phyloP scores from a whole-genome alignment of 2,797 vertebrate species.

The Iguana delicatissima region DNA sequence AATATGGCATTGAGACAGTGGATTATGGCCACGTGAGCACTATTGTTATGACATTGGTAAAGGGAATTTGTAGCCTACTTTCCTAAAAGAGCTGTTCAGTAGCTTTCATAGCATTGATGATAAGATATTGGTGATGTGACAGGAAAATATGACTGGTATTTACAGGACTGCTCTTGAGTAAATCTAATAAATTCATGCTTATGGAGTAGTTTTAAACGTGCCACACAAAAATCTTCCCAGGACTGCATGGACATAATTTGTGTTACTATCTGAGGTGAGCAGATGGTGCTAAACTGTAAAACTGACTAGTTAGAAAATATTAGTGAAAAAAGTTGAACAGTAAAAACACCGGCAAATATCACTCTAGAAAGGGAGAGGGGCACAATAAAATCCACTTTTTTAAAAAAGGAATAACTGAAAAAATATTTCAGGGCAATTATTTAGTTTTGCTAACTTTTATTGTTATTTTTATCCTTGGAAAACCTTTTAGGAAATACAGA shows the following conservation, averaged over 20 bases:
- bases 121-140: background rate
- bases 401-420: background rate
- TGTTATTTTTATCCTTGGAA: background rate
- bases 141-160: background rate
- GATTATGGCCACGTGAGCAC: background rate
- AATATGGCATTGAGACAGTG: background rate
- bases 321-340: background rate
- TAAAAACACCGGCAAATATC: background rate
- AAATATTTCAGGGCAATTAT: background rate
- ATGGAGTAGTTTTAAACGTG: background rate
- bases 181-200: background rate
- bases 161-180: background rate
- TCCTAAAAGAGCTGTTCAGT: background rate
- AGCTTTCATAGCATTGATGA: conserved; percentile 4
- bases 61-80: background rate
- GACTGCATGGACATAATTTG: background rate
- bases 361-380: background rate
- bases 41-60: background rate
- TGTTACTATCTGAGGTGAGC: background rate
- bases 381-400: conserved; percentile 9
- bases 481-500: background rate
- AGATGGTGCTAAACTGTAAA: conserved; percentile 20
- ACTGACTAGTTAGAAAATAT: conserved; percentile 24
- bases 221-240: conserved; percentile 10
- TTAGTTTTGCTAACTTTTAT: background rate